Evolutionary conservation across 1,140 invertebrate genomes (phyloP), one percentile per base, ranked within the genome.

Genomic region (Thrips palmi): DNA sequence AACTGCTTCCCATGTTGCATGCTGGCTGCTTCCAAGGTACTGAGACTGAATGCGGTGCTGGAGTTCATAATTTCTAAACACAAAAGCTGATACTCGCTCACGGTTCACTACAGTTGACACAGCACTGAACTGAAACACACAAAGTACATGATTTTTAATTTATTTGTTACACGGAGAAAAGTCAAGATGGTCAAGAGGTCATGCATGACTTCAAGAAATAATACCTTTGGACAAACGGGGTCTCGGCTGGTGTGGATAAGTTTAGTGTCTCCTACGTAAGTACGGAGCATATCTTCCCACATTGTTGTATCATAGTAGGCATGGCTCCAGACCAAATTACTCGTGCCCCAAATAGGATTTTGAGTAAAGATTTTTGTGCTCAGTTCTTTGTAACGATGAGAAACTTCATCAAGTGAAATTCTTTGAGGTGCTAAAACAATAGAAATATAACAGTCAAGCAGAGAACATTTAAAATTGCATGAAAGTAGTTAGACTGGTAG

Each of bases 31-130:
- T 21, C 91, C 89, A 32, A 69, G 66, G 53, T 89, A 92, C 41
- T 78, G 74, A 35, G 77, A 78, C 39, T 77, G 70, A 4, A 74
- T 63, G 30, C 71, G 64, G 46, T 71, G 68, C 8, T 84, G 82
- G 39, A 80, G 67, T 36, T 77, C 71, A 55, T 94, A 96, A 54
- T 85, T 91, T 45, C 89, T 69, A 60, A 94, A 94, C 25, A 94
- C 59, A 58, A 77, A 92, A n/a, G 84, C 77, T 47, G 74, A 67
- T 12, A 88, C 65, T n/a, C 67, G 67, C 6, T 70, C 69, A 17
- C 77, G 65, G 63, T 86, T 89, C 28, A 89, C 76, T 28, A 91
- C 60, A 18, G 80, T 74, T 23, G 85, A 87, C 38, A 89, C 70
- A 3, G 72, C 67, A 49, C 77, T 70, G 49, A 84, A 64, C 77